phyloP scores from a whole-genome alignment of 2,888 invertebrate species.

The Lordiphosa andalusiaca region DNA sequence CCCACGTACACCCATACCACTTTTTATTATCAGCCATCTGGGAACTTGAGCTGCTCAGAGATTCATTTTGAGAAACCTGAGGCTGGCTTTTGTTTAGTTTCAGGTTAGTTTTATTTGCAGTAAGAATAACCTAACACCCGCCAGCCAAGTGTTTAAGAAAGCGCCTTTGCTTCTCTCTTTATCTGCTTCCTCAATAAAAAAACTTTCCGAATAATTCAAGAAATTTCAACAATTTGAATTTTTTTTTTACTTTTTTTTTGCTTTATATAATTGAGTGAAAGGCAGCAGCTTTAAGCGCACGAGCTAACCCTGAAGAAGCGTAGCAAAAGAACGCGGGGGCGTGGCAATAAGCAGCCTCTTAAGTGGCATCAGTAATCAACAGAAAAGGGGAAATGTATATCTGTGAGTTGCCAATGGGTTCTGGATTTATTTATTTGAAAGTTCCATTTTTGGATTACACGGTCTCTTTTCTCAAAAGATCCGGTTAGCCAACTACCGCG shows the following conservation, averaged over 20 bases:
- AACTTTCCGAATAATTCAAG: slow-evolving; percentile 53
- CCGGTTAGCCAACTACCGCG: too few species aligned
- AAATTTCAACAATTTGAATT: slow-evolving; percentile 25
- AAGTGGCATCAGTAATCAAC: neutral
- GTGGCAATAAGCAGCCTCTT: neutral
- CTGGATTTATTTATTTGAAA: too few species aligned
- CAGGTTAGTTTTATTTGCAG: neutral
- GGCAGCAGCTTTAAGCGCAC: slow-evolving; percentile 55
- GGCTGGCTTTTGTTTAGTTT: slow-evolving; percentile 12
- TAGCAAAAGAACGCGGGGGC: neutral
- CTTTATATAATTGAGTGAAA: slow-evolving; percentile 57
- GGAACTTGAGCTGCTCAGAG: slow-evolving; percentile 11
- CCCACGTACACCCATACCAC: slow-evolving; percentile 18
- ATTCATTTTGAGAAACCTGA: slow-evolving; percentile 13
- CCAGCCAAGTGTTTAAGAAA: too few species aligned
- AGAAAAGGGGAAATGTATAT: too few species aligned
- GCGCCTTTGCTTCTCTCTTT: neutral
- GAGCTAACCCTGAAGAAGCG: slow-evolving; percentile 41
- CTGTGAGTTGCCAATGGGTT: too few species aligned
- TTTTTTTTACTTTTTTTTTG: slow-evolving; percentile 26
- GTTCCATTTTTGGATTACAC: too few species aligned
- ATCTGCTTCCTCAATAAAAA: slow-evolving; percentile 3
- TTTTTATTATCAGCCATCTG: slow-evolving; percentile 21
- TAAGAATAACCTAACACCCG: slow-evolving; percentile 19
- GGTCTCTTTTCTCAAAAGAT: too few species aligned